Conservation (phyloP, 2,888 invertebrate genomes). For the Agriopis aurantiaria region DNA sequence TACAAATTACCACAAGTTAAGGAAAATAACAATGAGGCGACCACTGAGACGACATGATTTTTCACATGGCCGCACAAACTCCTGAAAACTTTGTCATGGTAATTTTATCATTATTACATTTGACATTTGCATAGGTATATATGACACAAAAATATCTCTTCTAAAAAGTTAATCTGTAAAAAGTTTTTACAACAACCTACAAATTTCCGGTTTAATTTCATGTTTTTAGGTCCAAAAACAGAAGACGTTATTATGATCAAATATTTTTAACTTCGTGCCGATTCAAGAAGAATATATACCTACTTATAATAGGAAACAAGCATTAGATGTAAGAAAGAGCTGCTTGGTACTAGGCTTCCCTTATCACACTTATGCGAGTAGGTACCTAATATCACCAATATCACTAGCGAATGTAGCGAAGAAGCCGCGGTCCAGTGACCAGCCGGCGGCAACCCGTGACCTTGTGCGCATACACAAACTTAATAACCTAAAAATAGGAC, state of each 20-base stretch:
- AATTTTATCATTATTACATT: too few relatives aligned
- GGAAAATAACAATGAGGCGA: too few relatives aligned
- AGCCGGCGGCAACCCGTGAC: constrained; percentile 42
- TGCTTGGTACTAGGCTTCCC: constrained; percentile 2
- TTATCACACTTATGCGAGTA: not conserved
- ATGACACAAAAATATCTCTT: not conserved
- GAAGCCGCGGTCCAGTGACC: constrained; percentile 30
- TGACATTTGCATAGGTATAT: not conserved
- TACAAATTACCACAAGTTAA: too few relatives aligned
- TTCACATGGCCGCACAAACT: too few relatives aligned
- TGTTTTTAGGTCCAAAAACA: too few relatives aligned
- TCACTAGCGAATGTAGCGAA: constrained; percentile 16
- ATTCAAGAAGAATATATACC: too few relatives aligned
- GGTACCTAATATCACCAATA: constrained; percentile 5
- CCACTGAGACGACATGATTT: too few relatives aligned
- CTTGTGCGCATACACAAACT: constrained; percentile 53
- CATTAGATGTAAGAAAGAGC: not conserved
- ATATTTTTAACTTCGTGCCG: too few relatives aligned
- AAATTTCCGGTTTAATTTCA: too few relatives aligned
- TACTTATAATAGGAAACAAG: not conserved
- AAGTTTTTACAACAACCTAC: not conserved
- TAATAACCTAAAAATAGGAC: constrained; percentile 61
- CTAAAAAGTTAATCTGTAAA: not conserved
- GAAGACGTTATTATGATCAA: too few relatives aligned
- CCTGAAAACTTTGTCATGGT: too few relatives aligned